These are phyloP conservation scores for Lathronympha strigana DNA, from an alignment of 2,888 invertebrate species.

Conservation along the genomic window DNA sequence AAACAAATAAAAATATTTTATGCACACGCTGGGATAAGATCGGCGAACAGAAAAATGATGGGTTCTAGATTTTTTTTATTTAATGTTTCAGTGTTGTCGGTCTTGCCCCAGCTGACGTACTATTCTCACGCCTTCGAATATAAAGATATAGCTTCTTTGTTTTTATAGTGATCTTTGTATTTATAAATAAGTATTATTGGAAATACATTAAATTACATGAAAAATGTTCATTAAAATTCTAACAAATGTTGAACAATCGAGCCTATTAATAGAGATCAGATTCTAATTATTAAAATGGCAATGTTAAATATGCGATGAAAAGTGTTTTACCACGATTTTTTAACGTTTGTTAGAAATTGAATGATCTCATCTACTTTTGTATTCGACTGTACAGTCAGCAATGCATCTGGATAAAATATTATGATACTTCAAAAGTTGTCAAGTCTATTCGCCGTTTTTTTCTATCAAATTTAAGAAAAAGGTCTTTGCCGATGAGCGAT, in stretches of 20 bases:
- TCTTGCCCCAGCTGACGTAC: not conserved
- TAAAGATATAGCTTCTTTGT: not conserved
- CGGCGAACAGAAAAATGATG: not conserved
- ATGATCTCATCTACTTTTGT: not conserved
- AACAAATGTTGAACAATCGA: not conserved
- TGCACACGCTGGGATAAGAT: not conserved
- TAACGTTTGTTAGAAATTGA: not conserved
- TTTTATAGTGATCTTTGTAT: not conserved
- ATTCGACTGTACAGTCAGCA: not conserved
- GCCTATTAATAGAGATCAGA: not conserved
- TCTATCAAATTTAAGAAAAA: no score
- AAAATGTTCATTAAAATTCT: not conserved
- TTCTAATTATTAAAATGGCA: no score
- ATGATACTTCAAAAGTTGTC: not conserved
- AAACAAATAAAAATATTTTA: not conserved
- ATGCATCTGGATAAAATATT: not conserved
- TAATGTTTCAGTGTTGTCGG: no score
- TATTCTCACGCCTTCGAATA: slow-evolving; percentile 12
- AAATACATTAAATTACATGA: no score
- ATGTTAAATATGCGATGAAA: no score
- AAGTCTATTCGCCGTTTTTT: no score
- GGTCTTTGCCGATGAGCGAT: not conserved
- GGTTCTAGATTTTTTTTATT: no score
- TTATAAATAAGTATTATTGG: not conserved
- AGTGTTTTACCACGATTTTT: no score